phyloP scores from a whole-genome alignment of 2,113 vertebrate genomes.

The Vulpes ferrilata region DNA sequence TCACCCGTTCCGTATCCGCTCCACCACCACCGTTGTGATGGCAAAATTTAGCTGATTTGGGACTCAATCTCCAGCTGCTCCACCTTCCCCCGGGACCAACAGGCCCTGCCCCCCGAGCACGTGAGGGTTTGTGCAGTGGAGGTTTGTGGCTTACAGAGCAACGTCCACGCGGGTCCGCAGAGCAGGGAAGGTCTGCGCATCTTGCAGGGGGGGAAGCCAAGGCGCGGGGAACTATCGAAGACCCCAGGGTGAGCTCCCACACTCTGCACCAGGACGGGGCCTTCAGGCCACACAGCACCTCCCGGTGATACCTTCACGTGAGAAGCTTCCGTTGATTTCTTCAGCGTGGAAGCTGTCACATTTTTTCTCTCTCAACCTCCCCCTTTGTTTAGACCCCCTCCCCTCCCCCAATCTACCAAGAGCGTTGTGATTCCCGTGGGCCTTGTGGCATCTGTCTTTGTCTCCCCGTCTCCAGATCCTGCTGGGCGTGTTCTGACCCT shows the following conservation, averaged over 20 bases:
- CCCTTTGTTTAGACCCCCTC: background rate
- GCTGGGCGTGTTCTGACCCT: background rate
- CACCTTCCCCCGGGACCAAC: background rate
- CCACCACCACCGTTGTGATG: background rate
- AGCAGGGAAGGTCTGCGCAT: no score
- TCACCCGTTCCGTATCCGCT: conserved; percentile 18
- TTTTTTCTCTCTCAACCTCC: background rate
- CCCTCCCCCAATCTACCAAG: background rate
- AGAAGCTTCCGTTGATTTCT: background rate
- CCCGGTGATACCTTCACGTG: fast-evolving
- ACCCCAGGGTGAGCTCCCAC: background rate
- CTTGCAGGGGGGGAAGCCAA: background rate
- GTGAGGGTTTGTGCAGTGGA: background rate
- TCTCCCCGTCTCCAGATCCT: background rate
- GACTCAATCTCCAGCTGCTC: background rate
- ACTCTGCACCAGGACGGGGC: background rate
- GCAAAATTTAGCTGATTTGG: conserved; percentile 29
- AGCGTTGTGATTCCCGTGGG: background rate
- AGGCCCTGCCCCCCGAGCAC: background rate
- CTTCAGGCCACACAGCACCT: background rate
- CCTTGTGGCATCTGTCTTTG: background rate
- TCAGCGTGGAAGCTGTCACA: background rate
- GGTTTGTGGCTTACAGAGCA: background rate
- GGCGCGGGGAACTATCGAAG: background rate
- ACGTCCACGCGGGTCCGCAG: background rate